Evolutionary conservation across 2,888 invertebrate genomes (phyloP).

Genomic region (Aproaerema taeniolella): DNA sequence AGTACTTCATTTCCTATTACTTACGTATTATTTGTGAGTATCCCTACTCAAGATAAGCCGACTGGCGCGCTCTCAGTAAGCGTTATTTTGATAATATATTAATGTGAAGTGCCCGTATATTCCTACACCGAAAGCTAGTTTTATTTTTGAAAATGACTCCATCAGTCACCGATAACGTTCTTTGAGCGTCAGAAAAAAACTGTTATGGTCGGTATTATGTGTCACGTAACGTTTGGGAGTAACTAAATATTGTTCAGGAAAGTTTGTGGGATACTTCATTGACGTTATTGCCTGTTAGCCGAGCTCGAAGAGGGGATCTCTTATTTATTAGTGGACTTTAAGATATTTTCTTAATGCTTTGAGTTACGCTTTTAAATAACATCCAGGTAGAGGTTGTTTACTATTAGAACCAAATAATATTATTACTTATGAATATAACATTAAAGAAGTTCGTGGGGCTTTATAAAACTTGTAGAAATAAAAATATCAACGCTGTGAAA

Average conservation of each 20-base stretch:
- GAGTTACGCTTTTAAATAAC: constrained; percentile 2
- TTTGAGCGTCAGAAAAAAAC: constrained; percentile 52
- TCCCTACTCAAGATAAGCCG: constrained; percentile 55
- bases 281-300: constrained; percentile 41
- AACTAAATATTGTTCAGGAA: constrained; percentile 56
- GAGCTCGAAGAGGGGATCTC: constrained; percentile 19
- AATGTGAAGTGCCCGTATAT: constrained; percentile 61
- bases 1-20: constrained; percentile 66
- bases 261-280: constrained; percentile 41
- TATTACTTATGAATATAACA: background rate
- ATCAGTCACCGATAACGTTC: constrained; percentile 69
- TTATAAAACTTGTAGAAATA: background rate
- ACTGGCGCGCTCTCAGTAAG: constrained; percentile 37
- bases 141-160: constrained; percentile 74
- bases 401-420: background rate
- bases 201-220: constrained; percentile 51
- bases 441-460: no score
- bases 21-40: constrained; percentile 61
- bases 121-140: constrained; percentile 51
- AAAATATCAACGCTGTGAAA: no score
- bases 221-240: constrained; percentile 50
- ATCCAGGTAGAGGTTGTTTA: constrained; percentile 1
- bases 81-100: constrained; percentile 68
- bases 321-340: constrained; percentile 11
- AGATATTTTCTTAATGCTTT: constrained; percentile 7